A percentile compares a stretch with the other conserved stretches of the same genome.
phyloP scores from a whole-genome alignment of 1,140 invertebrate genomes.

The Nephotettix cincticeps region DNA sequence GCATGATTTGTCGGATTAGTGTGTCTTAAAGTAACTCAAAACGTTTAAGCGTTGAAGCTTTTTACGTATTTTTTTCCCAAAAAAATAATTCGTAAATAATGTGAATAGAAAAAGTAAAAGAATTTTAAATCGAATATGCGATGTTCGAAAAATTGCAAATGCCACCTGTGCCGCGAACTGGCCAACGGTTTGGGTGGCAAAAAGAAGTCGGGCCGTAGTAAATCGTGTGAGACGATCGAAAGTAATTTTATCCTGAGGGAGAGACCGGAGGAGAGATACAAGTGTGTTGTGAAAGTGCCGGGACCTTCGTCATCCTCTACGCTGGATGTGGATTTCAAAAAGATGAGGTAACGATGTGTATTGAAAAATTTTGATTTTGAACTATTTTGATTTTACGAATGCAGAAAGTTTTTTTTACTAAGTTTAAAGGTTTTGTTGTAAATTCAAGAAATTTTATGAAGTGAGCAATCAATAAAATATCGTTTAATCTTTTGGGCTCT shows the following conservation, averaged over 20 bases:
- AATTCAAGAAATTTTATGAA: no score
- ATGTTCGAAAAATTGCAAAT: constrained; percentile 56
- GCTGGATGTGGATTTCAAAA: constrained; percentile 14
- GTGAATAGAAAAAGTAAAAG: no score
- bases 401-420: no score
- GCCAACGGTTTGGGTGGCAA: constrained; percentile 49
- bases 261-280: constrained; percentile 48
- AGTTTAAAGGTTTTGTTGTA: no score
- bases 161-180: constrained; percentile 59
- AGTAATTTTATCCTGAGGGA: constrained; percentile 58
- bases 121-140: constrained; percentile 49
- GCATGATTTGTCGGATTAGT: no score
- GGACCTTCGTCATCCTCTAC: constrained; percentile 29
- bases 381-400: no score
- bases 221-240: constrained; percentile 33
- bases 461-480: no score
- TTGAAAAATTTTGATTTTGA: no score
- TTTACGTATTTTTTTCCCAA: not conserved
- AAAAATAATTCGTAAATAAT: not conserved
- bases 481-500: no score
- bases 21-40: not conserved
- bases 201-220: constrained; percentile 41
- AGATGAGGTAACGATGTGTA: not conserved
- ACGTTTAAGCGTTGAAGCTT: not conserved
- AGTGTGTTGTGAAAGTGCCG: constrained; percentile 35